These are phyloP conservation scores for Arenaria interpres DNA, from an alignment of 2,113 vertebrate species.

Conservation along the genomic window DNA sequence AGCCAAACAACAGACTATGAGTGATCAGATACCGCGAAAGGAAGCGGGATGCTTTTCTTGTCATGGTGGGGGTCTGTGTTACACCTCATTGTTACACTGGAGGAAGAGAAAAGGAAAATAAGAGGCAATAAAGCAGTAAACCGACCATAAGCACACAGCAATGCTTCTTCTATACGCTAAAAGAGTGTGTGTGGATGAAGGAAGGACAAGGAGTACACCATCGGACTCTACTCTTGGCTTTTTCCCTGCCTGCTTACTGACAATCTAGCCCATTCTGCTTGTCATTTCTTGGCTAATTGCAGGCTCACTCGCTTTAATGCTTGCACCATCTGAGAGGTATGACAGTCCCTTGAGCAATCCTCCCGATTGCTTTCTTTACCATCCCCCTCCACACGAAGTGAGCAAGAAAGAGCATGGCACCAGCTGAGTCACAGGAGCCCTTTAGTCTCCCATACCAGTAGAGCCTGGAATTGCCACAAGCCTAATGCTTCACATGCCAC, in stretches of 20 bases:
- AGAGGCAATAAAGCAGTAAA: background rate
- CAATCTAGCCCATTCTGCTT: background rate
- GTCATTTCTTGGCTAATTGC: background rate
- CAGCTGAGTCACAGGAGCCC: conserved; percentile 22
- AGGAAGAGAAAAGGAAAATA: background rate
- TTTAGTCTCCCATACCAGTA: background rate
- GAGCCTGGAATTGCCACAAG: background rate
- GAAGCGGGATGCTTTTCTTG: background rate
- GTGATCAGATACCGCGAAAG: background rate
- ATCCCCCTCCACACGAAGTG: background rate
- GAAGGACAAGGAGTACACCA: background rate
- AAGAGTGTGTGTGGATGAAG: background rate
- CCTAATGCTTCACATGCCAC: background rate
- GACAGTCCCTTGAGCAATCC: conserved; percentile 1
- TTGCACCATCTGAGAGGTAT: background rate
- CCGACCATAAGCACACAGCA: background rate
- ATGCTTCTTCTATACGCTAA: background rate
- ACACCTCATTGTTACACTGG: background rate
- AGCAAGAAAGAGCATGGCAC: background rate
- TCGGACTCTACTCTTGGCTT: background rate
- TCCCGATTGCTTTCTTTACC: background rate
- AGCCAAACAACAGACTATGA: background rate
- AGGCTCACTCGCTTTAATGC: background rate
- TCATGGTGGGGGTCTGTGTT: background rate
- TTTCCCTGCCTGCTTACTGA: background rate